Evolutionary conservation across 1,140 invertebrate genomes (phyloP), one percentile per base, ranked within the genome.

Genomic region (Drosophila pectinifera): DNA sequence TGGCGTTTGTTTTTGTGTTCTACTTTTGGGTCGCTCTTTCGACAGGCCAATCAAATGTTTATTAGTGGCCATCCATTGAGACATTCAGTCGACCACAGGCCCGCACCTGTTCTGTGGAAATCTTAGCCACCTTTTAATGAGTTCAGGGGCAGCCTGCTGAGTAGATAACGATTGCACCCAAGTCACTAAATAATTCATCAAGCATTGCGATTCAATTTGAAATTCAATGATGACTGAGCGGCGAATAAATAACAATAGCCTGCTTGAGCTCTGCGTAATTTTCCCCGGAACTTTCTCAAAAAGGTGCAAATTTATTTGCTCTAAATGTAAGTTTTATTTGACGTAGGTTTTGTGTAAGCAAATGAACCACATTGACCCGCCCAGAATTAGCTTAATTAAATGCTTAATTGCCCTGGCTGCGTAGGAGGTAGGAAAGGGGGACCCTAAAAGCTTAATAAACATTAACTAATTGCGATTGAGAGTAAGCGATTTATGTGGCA

Each of bases 141-240:
- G 82, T 85, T 88, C 83, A 85, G 78, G 82, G 82, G 46, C 26
- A 31, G 61, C 43, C 8, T 18, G 62, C 8, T 10, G 68, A 16
- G 48, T 20, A 34, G 67, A 70, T 70, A 70, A 56, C 41, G 24
- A 70, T 55, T 70, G 67, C 67, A 38, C 31, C 49, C 48, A 70
- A 28, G 67, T 38, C 34, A 39, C 45, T 70, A n/a, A 70, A 70
- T 70, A 70, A 70, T 70, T 70, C 51, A 70, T 70, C 49, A 70
- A 16, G 68, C 42, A 70, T 70, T 68, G 34, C 53, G 65, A 57
- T 70, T 56, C 14, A 39, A 68, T 70, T 69, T 31, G 49, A 70
- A 70, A 69, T 55, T 56, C 34, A 39, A 48, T 70, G 31, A 26
- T 31, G 42, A 57, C 46, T 70, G 34, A 51, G 45, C 36, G 13